These are phyloP conservation scores for Agriopis marginaria DNA, from an alignment of 2,888 invertebrate species.

Conservation along the genomic window DNA sequence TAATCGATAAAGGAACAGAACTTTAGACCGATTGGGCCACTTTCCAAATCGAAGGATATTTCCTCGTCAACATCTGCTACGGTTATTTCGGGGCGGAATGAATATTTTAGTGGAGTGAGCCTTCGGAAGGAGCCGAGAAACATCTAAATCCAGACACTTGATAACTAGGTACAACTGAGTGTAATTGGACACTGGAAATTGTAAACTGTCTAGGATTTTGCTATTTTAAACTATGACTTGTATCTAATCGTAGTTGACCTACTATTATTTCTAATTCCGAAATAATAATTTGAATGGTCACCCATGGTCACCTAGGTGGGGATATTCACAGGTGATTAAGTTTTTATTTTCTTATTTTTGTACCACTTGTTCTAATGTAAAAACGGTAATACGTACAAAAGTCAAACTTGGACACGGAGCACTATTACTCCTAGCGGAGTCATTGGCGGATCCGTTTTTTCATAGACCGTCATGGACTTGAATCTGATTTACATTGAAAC, in stretches of 20 bases:
- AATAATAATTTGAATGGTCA: too few relatives aligned
- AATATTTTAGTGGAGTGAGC: slow-evolving; percentile 60
- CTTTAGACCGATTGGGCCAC: slow-evolving; percentile 45
- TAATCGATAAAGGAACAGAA: slow-evolving; percentile 46
- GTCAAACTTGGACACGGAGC: too few relatives aligned
- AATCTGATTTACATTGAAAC: too few relatives aligned
- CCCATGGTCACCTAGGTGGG: too few relatives aligned
- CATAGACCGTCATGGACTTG: too few relatives aligned
- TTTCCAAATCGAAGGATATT: slow-evolving; percentile 51
- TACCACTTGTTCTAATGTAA: too few relatives aligned
- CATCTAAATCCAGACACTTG: slow-evolving; percentile 64
- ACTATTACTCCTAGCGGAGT: too few relatives aligned
- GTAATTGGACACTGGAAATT: slow-evolving; percentile 66
- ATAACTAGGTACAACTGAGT: slow-evolving; percentile 48
- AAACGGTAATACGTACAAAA: too few relatives aligned
- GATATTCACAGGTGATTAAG: too few relatives aligned
- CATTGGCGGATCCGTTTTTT: too few relatives aligned
- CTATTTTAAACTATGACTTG: slow-evolving; percentile 30
- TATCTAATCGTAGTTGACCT: not conserved
- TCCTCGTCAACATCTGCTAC: slow-evolving; percentile 43
- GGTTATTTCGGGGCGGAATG: slow-evolving; percentile 45
- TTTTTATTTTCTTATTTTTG: too few relatives aligned
- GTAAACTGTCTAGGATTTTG: slow-evolving; percentile 47
- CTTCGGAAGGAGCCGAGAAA: slow-evolving; percentile 50
- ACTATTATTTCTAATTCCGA: too few relatives aligned